Percentiles rank a stretch among this genome's conserved stretches.
Evolutionary conservation across 2,888 invertebrate species (phyloP).

Genomic region (Spicauda simplicius): DNA sequence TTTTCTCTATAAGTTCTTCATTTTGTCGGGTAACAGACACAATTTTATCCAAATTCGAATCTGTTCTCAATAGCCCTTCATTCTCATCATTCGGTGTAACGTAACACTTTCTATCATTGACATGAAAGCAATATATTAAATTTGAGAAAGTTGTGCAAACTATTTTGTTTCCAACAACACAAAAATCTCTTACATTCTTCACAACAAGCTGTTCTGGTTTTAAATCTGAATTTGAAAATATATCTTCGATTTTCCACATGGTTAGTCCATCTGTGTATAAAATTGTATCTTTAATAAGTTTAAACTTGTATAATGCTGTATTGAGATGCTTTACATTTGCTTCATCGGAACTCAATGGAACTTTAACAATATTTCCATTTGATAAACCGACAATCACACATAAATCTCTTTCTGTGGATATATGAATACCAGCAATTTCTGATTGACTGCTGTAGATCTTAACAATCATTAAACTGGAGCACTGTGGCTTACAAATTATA

Average conservation of each 20-base stretch:
- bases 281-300: conserved; percentile 49
- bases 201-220: conserved; percentile 59
- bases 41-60: conserved; percentile 55
- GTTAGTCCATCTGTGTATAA: conserved; percentile 67
- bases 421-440: conserved; percentile 59
- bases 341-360: conserved; percentile 47
- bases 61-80: conserved; percentile 56
- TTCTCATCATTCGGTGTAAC: conserved; percentile 44
- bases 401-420: conserved; percentile 47
- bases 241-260: conserved; percentile 66
- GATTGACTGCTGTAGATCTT: conserved; percentile 64
- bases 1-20: conserved; percentile 52
- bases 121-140: conserved; percentile 59
- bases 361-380: conserved; percentile 62
- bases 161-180: conserved; percentile 54
- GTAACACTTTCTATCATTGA: conserved; percentile 55
- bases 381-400: conserved; percentile 57
- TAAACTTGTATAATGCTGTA: conserved; percentile 59
- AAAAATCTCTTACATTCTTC: conserved; percentile 64
- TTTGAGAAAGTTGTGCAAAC: conserved; percentile 68
- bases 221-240: conserved; percentile 49
- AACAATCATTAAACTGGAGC: conserved; percentile 41
- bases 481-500: conserved; percentile 42
- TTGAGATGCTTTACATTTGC: conserved; percentile 63
- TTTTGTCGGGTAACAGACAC: conserved; percentile 59